Conservation (phyloP, 2,797 vertebrate genomes). For the Sebastes aleutianus region DNA sequence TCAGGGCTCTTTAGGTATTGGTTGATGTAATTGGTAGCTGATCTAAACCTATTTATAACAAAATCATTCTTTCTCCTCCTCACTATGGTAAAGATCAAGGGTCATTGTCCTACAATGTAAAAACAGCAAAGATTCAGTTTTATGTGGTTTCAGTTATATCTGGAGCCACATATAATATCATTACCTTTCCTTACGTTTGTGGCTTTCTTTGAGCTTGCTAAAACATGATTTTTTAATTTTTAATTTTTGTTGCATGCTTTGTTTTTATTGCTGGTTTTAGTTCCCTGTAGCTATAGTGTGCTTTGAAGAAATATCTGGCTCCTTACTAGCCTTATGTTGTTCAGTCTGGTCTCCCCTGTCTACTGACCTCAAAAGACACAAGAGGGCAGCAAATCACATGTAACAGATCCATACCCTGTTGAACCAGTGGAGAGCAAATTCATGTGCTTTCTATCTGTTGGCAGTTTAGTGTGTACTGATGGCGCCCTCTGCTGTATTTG, state of each 20-base stretch:
- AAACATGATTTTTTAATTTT: neutral
- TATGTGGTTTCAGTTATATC: neutral
- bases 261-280: neutral
- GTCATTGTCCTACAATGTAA: neutral
- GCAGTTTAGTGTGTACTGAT: neutral
- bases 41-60: neutral
- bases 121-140: neutral
- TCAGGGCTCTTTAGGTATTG: neutral
- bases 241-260: neutral
- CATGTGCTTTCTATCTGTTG: neutral
- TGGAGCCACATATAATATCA: neutral
- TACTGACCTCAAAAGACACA: neutral
- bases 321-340: neutral
- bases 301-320: neutral
- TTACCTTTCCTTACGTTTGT: neutral
- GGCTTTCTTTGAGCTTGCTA: neutral
- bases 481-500: constrained; percentile 30
- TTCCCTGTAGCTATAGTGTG: neutral
- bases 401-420: neutral
- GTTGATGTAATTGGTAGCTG: neutral
- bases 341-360: neutral
- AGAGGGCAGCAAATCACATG: constrained; percentile 20
- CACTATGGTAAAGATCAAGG: neutral
- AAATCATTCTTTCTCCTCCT: neutral
- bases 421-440: neutral